Evolutionary conservation across 2,888 invertebrate species (phyloP).

Genomic region (Parasteatoda lunata): DNA sequence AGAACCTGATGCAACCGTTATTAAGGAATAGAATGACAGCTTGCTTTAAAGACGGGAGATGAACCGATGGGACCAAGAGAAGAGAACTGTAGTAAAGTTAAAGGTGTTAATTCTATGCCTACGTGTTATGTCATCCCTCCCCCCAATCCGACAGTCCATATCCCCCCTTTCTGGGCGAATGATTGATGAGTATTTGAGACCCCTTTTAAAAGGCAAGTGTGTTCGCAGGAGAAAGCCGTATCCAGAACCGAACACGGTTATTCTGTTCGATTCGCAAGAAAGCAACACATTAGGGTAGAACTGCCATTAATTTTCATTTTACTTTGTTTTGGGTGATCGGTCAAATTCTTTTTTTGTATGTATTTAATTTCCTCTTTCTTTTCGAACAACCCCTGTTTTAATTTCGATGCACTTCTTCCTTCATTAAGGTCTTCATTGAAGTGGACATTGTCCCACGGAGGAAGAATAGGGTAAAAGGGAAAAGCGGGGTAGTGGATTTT

Average conservation of each 20-base stretch:
- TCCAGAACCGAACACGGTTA: slow-evolving; percentile 54
- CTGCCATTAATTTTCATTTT: slow-evolving; percentile 69
- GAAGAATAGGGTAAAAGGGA: background rate
- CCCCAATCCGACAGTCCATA: slow-evolving; percentile 22
- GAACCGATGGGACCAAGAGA: slow-evolving; percentile 16
- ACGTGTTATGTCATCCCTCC: slow-evolving; percentile 31
- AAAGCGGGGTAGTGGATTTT: background rate
- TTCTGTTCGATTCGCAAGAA: slow-evolving; percentile 49
- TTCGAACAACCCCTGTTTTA: slow-evolving; percentile 21
- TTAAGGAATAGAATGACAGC: slow-evolving; percentile 68
- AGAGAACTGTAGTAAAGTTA: background rate
- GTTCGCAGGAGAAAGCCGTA: slow-evolving; percentile 43
- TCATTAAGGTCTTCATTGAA: slow-evolving; percentile 29
- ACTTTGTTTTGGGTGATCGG: slow-evolving; percentile 60
- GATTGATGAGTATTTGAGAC: slow-evolving; percentile 67
- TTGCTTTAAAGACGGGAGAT: slow-evolving; percentile 36
- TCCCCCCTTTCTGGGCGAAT: slow-evolving; percentile 34
- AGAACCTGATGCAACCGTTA: slow-evolving; percentile 56
- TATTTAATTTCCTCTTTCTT: slow-evolving; percentile 11
- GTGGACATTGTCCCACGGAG: slow-evolving; percentile 10
- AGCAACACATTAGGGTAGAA: slow-evolving; percentile 54
- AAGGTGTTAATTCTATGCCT: slow-evolving; percentile 62
- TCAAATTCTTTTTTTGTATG: slow-evolving; percentile 17
- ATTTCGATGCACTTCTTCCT: slow-evolving; percentile 46
- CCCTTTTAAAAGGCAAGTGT: slow-evolving; percentile 67